These are phyloP conservation scores for Trissoscelio sp. DNA, from an alignment of 2,888 invertebrate species.

Conservation along the genomic window DNA sequence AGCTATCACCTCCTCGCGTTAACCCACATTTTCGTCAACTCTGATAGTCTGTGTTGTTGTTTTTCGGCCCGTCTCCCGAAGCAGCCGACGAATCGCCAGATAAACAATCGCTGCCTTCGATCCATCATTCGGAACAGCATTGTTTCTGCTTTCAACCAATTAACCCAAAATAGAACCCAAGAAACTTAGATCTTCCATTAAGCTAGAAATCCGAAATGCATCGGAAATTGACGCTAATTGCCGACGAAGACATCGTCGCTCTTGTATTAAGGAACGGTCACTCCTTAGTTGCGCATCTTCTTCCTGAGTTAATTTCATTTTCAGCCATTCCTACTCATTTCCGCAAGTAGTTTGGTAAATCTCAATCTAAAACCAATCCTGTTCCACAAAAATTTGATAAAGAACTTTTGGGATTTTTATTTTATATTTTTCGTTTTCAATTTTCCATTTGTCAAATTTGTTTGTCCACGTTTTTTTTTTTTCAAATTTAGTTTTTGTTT, in stretches of 20 bases:
- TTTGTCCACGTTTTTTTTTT: no score
- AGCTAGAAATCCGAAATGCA: slow-evolving; percentile 45
- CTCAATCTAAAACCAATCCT: slow-evolving; percentile 79
- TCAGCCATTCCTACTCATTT: slow-evolving; percentile 77
- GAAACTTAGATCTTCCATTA: slow-evolving; percentile 17
- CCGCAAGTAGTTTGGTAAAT: slow-evolving; percentile 82
- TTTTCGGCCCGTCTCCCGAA: neutral
- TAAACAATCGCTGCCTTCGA: neutral
- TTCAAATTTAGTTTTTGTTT: no score
- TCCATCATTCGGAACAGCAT: neutral
- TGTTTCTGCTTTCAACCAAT: slow-evolving; percentile 25
- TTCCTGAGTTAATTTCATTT: slow-evolving; percentile 76
- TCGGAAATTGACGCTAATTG: slow-evolving; percentile 73
- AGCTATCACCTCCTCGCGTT: slow-evolving; percentile 45
- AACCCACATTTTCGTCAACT: slow-evolving; percentile 56
- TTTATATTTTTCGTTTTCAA: no score
- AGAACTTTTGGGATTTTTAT: no score
- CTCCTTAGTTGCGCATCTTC: slow-evolving; percentile 70
- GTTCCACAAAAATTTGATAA: no score
- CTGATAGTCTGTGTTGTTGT: slow-evolving; percentile 39
- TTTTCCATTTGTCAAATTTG: no score
- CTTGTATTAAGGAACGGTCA: slow-evolving; percentile 58
- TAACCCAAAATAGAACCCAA: slow-evolving; percentile 35
- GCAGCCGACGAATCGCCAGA: slow-evolving; percentile 8
- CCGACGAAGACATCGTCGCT: slow-evolving; percentile 35